These are phyloP conservation scores for Strix occidentalis DNA, from an alignment of 2,797 vertebrate species.

Conservation along the genomic window DNA sequence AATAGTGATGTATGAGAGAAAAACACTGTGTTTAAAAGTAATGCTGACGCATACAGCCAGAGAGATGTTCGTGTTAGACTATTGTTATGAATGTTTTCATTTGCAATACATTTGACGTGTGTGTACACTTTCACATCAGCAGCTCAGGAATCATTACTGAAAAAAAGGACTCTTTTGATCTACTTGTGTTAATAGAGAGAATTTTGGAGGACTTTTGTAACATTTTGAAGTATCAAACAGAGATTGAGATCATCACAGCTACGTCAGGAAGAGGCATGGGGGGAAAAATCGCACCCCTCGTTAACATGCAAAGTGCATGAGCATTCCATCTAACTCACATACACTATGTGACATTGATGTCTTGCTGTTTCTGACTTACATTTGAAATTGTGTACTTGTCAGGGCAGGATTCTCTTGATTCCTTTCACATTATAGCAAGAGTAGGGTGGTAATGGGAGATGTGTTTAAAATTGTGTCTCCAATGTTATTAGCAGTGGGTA, in stretches of 20 bases:
- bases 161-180: not conserved
- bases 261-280: not conserved
- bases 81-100: not conserved
- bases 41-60: not conserved
- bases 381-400: not conserved
- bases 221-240: not conserved
- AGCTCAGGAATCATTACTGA: not conserved
- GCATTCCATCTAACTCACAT: not conserved
- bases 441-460: not conserved
- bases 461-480: not conserved
- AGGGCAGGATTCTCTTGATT: not conserved
- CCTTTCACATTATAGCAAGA: not conserved
- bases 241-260: not conserved
- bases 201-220: not conserved
- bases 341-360: too few relatives aligned
- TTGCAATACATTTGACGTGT: not conserved
- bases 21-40: not conserved
- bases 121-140: not conserved
- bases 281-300: too few relatives aligned
- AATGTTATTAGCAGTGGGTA: not conserved
- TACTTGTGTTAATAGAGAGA: not conserved
- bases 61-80: not conserved
- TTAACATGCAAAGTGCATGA: not conserved
- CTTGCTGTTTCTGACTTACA: not conserved
- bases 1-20: not conserved